Evolutionary conservation across 1,140 invertebrate genomes (phyloP), one percentile per base, ranked within the genome.

Genomic region (Philotrypesis tridentata): DNA sequence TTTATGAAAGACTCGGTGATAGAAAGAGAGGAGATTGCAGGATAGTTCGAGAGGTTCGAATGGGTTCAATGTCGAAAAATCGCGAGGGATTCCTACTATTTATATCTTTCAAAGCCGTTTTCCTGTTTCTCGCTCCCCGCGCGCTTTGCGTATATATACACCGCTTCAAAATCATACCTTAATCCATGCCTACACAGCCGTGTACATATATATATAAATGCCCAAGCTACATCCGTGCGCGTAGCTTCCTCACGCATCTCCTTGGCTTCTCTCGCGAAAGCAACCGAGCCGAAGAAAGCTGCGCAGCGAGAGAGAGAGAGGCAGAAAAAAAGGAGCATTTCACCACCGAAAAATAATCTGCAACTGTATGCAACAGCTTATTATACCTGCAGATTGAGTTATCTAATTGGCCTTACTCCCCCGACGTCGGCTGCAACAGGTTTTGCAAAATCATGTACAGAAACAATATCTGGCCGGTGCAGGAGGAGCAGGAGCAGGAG

Each of bases 381-480:
- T 68, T 48, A n/a, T n/a, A 14, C 25, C 14, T 70, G 37, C 55
- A 70, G 63, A 78, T 78, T 78, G 40, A 78, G 60, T 78, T 78
- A 78, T 72, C 48, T 55, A 55, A 55, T 55, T 55, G 48, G 48
- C 21, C 48, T 55, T 55, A 14, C 48, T 55, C 17, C 48, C 21
- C 6, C 48, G 1, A 0, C 21, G 17, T 55, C 48, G 21, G 21
- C 48, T 17, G 48, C 21, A 55, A 55, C 48, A 55, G 48, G 48
- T 55, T 55, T 17, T 55, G 48, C 17, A 68, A 81, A 75, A 75
- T 75, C 71, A 75, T 75, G 79, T 75, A 31, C 48, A 75, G 72
- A 81, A 81, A 81, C 72, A 81, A 81, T 81, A 81, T 75, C n/a
- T 23, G 33, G 12, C 60, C 25, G 8, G 7, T 2, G 4, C 17